Base-by-base conservation (phyloP, 2,888 invertebrate genomes). In the Tenthredo amoena region DNA sequence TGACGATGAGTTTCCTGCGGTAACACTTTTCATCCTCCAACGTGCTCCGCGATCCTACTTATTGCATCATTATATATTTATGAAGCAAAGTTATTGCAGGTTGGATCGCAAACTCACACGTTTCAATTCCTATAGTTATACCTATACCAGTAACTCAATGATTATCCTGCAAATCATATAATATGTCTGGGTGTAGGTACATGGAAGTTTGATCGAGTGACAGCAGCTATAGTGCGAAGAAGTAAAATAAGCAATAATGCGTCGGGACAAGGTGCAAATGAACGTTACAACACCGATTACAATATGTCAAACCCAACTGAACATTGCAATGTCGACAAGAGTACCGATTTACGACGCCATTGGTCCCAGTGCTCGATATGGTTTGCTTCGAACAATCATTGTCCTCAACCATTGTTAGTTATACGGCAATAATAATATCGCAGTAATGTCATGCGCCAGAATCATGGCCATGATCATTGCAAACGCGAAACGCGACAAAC, bases 391-490 rank as follows among this genome's bases (percentile, higher is more conserved):
- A 65, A 81, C 81, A 81, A 81, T 81, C 21, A 81, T 81, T 62
- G 62, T 81, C 62, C 40, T 81, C 15, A 40, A 31, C 40, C 10
- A 21, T 26, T 12, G 31, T 21, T 62, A 55, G 21, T 21, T 62
- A 55, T 34, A 18, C 58, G 34, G 37, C 40, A 18, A 15, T 43
- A 81, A 62, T 47, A 81, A 40, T 58, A 81, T 37, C 81, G 62
- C 43, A 81, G 81, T 81, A 81, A 40, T 81, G 58, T 65, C 43
- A 81, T 81, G 81, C 62, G 37, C 62, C 62, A 81, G 2, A 37
- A 62, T 40, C 62, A 62, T 65, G 81, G 81, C 50, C 81, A 62
- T 81, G 62, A 40, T 21, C 26, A 40, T 62, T 74, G 43, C 4
- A 81, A 47, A 81, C 40, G 81, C 10, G 2, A 81, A 47, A 62